Evolutionary conservation across 2,888 invertebrate genomes (phyloP).

Genomic region (Erynnis tages): DNA sequence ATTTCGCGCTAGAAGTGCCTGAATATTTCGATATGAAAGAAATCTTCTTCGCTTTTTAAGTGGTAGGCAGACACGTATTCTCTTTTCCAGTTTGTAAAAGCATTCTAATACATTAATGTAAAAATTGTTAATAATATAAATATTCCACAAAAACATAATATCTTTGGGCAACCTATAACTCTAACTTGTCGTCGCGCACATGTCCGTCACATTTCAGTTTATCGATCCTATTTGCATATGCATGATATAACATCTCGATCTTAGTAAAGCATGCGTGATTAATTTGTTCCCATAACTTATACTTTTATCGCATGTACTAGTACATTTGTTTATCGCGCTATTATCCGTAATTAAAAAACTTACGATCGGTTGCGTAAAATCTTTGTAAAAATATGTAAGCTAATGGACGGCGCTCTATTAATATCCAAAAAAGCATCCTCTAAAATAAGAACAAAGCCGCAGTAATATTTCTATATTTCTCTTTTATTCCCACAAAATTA

Average conservation of each 20-base stretch:
- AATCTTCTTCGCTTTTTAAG: no score
- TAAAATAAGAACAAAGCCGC: slow-evolving; percentile 51
- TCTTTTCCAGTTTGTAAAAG: no score
- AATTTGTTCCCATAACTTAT: slow-evolving; percentile 42
- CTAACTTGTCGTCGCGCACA: slow-evolving; percentile 29
- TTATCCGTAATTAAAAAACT: slow-evolving; percentile 1
- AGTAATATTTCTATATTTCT: slow-evolving; percentile 61
- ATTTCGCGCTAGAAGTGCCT: no score
- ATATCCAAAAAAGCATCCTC: slow-evolving; percentile 15
- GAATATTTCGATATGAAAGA: no score
- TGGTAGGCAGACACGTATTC: no score
- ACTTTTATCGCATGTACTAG: slow-evolving; percentile 39
- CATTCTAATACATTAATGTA: no score
- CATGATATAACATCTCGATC: slow-evolving; percentile 57
- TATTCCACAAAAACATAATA: no score
- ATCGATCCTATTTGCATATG: slow-evolving; percentile 62
- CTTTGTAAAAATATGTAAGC: not conserved
- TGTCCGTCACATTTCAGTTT: slow-evolving; percentile 45
- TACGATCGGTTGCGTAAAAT: not conserved
- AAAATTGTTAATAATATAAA: no score
- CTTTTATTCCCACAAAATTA: slow-evolving; percentile 75
- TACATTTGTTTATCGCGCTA: slow-evolving; percentile 4
- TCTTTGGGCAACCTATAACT: not conserved
- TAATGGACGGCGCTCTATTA: slow-evolving; percentile 3
- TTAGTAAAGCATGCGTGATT: slow-evolving; percentile 57